A percentile compares a stretch with the other conserved stretches of the same genome.
These are phyloP conservation scores for Numenius phaeopus DNA, from an alignment of 2,797 vertebrate genomes.

Conservation along the genomic window DNA sequence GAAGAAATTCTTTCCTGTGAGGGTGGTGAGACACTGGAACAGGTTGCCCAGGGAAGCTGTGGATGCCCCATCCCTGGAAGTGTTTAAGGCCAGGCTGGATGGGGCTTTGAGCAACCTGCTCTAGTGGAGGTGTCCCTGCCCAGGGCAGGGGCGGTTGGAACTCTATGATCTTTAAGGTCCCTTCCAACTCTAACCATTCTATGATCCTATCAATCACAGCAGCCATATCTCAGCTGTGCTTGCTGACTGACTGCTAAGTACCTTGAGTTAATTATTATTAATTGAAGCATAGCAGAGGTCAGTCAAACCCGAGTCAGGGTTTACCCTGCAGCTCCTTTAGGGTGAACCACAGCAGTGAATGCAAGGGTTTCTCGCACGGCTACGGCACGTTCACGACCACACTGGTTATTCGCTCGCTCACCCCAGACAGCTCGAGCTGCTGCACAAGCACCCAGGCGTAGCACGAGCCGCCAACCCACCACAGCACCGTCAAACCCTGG, in stretches of 20 bases:
- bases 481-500: neutral
- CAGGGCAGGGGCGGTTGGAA: too few relatives aligned
- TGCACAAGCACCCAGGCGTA: neutral
- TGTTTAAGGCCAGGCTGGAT: too few relatives aligned
- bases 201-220: neutral
- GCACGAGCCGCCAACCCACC: neutral
- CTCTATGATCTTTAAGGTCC: too few relatives aligned
- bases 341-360: neutral
- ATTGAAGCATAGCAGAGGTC: neutral
- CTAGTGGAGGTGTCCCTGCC: too few relatives aligned
- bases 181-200: too few relatives aligned
- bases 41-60: too few relatives aligned
- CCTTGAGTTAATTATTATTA: neutral
- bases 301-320: neutral
- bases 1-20: too few relatives aligned
- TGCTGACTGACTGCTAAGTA: neutral
- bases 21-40: too few relatives aligned
- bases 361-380: neutral
- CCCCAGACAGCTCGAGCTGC: neutral
- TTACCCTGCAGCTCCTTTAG: neutral
- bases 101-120: too few relatives aligned
- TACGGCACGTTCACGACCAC: neutral
- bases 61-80: too few relatives aligned
- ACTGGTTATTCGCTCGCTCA: fast-evolving
- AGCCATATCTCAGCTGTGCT: neutral